Evolutionary conservation across 23 tunicate genomes (phyloP), one percentile per base, ranked within the genome.

Genomic region (Styela clava): DNA sequence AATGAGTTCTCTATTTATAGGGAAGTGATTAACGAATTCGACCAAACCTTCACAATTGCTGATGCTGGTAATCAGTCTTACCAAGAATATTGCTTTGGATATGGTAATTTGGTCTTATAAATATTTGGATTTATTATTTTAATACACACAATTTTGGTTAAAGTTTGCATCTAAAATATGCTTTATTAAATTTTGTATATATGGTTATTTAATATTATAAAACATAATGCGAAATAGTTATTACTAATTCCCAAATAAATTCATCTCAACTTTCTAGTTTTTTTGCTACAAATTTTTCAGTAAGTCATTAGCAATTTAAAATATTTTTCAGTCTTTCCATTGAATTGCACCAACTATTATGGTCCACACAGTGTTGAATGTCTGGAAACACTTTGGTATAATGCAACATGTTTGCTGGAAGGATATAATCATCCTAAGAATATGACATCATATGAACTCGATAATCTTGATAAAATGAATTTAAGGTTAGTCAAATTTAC

Each of bases 321-420:
- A 44, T 12, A 44, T 44, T 44, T n/a, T n/a, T 44, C 5, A 71
- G 77, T 26, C 16, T 71, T 30, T 35, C 37, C 35, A 3, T 12
- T 19, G 3, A 30, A 30, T 35, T 71, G 77, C 16, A 26, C 77
- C 2, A 71, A 71, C 34, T 71, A 71, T 16, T 82, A 82, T 51
- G 85, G 85, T 2, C 76, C 77, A 2, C 85, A 82, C 27, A 31
- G 63, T 22, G 36, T 82, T 7, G 85, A 69, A 20, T 82, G 85
- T 27, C 2, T 82, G 67, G 37, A 35, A 29, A 82, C 78, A 24
- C 21, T 82, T 23, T 82, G 85, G 85, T 61, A 82, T 7, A 9
- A 28, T 24, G 68, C 62, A 29, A 34, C 33, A 24, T 76, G 81
- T 44, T 1, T 52, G 28, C 16, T 25, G 1, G 63, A 35, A 35